Base-by-base conservation (phyloP, 2,888 invertebrate genomes). In the Tenodera sinensis region DNA sequence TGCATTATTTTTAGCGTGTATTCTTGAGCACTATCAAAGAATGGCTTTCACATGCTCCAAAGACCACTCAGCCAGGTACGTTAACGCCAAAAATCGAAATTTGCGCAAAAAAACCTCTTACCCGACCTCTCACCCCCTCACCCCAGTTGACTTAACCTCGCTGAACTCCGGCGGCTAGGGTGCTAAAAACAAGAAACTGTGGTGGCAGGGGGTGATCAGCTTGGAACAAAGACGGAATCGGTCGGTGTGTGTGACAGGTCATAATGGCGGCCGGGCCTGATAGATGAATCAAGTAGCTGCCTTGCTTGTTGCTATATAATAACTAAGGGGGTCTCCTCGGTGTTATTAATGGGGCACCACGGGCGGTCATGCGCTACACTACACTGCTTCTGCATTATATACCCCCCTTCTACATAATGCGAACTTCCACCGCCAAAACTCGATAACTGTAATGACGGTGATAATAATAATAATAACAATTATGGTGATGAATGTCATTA, bases 361-460 rank as follows among this genome's bases (percentile, higher is more conserved):
- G 28, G 71, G 86, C 88, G 88, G 88, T 83, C 54, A 88, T 83
- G 88, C 88, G 83, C 54, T n/a, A 83, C 83, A 54, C 28, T 83
- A 88, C 88, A 88, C 83, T 54, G 84, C 83, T 88, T 88, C 47
- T 88, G 88, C 88, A 88, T 88, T 88, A 88, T 88, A 27, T 54
- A 20, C n/a, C 54, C 54, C 34, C 54, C 54, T 54, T 54, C 54
- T 54, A 54, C 20, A 54, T 9, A 27, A 47, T 27, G 42, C 85
- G 25, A 14, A 85, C 42, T n/a, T 9, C 7, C 85, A 42, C 85
- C 83, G 9, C 28, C 83, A 42, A 34, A 84, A 47, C 42, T 85
- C 85, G 85, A 85, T 85, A 85, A 85, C 47, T 47, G 85, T 47
- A 28, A 47, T 85, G 47, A 85, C 47, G 47, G 85, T 85, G 34